Evolutionary conservation across 2,797 vertebrate genomes (phyloP).

Genomic region (Hafferia zeledoni): DNA sequence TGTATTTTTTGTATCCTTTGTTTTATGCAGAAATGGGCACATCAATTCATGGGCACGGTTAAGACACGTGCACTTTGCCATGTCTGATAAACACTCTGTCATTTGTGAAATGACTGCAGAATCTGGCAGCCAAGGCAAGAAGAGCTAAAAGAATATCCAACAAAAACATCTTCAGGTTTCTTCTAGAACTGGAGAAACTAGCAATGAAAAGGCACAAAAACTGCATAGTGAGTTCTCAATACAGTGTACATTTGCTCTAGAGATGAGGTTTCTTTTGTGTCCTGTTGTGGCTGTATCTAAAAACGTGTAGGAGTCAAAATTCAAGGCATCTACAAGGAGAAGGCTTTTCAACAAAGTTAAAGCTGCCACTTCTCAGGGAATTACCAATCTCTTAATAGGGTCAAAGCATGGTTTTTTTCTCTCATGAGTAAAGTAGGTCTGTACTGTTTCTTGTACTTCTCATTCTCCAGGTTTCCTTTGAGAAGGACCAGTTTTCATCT

Average conservation of each 20-base stretch:
- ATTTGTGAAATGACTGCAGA: background rate
- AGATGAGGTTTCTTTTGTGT: background rate
- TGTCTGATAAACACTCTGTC: background rate
- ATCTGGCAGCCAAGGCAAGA: background rate
- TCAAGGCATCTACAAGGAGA: background rate
- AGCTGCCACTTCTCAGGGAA: background rate
- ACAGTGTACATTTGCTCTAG: background rate
- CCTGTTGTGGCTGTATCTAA: background rate
- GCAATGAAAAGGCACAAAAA: background rate
- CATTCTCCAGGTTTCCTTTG: background rate
- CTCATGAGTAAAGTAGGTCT: background rate
- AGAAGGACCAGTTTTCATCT: background rate
- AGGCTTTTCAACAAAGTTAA: background rate
- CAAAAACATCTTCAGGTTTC: background rate
- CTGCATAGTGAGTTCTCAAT: background rate
- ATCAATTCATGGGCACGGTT: background rate
- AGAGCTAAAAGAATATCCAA: background rate
- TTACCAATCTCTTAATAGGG: background rate
- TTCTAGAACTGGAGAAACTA: background rate
- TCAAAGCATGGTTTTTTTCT: accelerated
- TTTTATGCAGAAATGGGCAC: background rate
- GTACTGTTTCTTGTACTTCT: background rate
- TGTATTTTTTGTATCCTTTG: background rate
- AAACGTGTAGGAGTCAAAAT: background rate
- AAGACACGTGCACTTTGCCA: background rate